These are phyloP conservation scores for Sus scrofa DNA, from an alignment of 2,113 vertebrate species.

Conservation along the genomic window DNA sequence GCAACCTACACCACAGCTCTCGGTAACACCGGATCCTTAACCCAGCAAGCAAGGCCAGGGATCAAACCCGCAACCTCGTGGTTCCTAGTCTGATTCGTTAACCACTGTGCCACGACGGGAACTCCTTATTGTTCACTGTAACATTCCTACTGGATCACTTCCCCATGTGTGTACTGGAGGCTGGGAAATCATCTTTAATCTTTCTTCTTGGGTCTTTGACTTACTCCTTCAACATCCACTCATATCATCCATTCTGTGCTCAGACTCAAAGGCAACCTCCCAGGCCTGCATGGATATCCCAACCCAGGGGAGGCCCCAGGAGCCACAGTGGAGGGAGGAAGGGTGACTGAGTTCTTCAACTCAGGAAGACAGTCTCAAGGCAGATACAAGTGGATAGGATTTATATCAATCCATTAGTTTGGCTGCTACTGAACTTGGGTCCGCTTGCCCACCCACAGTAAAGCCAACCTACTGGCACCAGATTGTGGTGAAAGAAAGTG, in stretches of 20 bases:
- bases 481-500: not conserved
- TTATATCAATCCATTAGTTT: not conserved
- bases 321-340: not conserved
- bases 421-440: not conserved
- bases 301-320: not conserved
- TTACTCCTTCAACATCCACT: not conserved
- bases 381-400: not conserved
- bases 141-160: not conserved
- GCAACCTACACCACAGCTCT: no score
- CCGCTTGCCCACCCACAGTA: not conserved
- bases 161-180: not conserved
- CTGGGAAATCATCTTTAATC: not conserved
- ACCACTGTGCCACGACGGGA: no score
- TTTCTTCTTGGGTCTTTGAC: slow-evolving; percentile 19
- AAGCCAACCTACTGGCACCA: not conserved
- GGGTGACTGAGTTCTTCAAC: not conserved
- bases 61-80: no score
- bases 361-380: not conserved
- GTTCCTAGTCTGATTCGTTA: no score
- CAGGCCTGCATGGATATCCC: not conserved
- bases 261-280: not conserved
- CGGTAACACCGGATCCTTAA: no score
- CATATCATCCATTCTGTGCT: not conserved
- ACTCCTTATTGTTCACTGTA: no score
- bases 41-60: no score